A percentile compares a stretch with the other conserved stretches of the same genome.
phyloP scores from a whole-genome alignment of 2,797 vertebrate species.

The Dallia pectoralis region DNA sequence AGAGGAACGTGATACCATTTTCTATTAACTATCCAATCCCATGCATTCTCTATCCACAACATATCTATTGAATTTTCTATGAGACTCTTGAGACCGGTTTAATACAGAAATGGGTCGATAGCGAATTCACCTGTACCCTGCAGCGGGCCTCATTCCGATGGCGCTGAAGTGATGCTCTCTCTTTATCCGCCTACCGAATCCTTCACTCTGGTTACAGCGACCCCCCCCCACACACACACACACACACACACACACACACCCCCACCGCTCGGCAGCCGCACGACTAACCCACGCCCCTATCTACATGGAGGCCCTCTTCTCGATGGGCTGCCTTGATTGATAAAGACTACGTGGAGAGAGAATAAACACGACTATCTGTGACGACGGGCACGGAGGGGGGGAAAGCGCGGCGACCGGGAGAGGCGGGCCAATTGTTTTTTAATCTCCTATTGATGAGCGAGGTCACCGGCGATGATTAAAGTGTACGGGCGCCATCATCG shows the following conservation, averaged over 20 bases:
- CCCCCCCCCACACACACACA: no score
- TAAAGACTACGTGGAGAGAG: slow-evolving; percentile 50
- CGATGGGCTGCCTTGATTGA: slow-evolving; percentile 59
- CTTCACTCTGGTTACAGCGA: slow-evolving; percentile 39
- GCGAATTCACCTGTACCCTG: slow-evolving; percentile 28
- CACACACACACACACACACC: no score
- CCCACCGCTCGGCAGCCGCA: background rate
- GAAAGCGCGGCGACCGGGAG: background rate
- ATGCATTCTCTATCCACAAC: slow-evolving; percentile 30
- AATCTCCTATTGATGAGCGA: slow-evolving; percentile 70
- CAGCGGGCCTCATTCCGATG: slow-evolving; percentile 13
- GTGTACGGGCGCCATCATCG: slow-evolving; percentile 49
- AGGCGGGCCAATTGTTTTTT: slow-evolving; percentile 63
- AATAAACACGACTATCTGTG: slow-evolving; percentile 47
- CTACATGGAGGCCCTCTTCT: slow-evolving; percentile 50
- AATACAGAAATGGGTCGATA: slow-evolving; percentile 40
- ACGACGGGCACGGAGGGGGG: slow-evolving; percentile 24
- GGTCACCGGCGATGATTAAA: slow-evolving; percentile 70
- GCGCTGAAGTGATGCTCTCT: slow-evolving; percentile 16
- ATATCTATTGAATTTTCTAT: slow-evolving; percentile 41
- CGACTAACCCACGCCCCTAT: slow-evolving; percentile 21
- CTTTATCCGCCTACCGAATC: slow-evolving; percentile 36
- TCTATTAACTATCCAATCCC: slow-evolving; percentile 30
- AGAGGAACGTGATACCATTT: slow-evolving; percentile 9
- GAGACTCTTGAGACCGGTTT: slow-evolving; percentile 43